Percentiles rank a stretch among this genome's conserved stretches.
These are phyloP conservation scores for Tetramorium parvispinum DNA, from an alignment of 1,140 invertebrate genomes.

Conservation along the genomic window DNA sequence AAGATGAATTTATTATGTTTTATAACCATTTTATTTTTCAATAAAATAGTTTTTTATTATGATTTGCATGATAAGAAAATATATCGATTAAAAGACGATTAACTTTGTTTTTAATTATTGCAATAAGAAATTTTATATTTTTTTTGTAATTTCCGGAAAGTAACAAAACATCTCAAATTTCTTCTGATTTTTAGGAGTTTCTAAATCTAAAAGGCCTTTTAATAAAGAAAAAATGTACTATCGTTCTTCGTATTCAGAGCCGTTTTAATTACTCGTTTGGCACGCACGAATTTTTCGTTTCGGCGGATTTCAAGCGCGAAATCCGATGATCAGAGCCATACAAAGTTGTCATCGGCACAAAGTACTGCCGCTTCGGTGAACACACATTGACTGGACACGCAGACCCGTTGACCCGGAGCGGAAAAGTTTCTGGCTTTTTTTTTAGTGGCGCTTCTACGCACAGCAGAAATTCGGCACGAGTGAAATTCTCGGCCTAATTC, in stretches of 20 bases:
- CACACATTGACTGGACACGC: constrained; percentile 37
- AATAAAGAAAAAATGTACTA: neutral
- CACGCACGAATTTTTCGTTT: constrained; percentile 28
- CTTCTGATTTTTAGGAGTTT: neutral
- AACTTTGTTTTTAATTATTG: constrained; percentile 11
- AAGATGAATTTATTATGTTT: neutral
- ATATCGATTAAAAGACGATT: neutral
- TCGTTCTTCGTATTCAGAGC: neutral
- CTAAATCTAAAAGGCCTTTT: neutral
- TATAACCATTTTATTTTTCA: neutral
- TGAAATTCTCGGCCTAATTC: constrained; percentile 40
- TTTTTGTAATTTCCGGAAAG: neutral
- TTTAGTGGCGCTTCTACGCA: constrained; percentile 11
- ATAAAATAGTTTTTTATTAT: neutral
- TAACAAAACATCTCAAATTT: neutral
- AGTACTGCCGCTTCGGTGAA: constrained; percentile 33
- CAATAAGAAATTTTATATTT: neutral
- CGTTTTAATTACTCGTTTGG: constrained; percentile 41
- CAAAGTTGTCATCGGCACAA: constrained; percentile 54
- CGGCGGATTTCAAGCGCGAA: constrained; percentile 28
- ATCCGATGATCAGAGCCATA: constrained; percentile 26
- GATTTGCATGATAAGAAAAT: neutral
- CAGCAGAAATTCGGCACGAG: constrained; percentile 7
- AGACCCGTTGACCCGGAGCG: constrained; percentile 31
- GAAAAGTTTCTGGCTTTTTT: constrained; percentile 45